Percentiles rank a stretch among this genome's conserved stretches.
These are phyloP conservation scores for Notolabrus celidotus DNA, from an alignment of 2,797 vertebrate species.

Conservation along the genomic window DNA sequence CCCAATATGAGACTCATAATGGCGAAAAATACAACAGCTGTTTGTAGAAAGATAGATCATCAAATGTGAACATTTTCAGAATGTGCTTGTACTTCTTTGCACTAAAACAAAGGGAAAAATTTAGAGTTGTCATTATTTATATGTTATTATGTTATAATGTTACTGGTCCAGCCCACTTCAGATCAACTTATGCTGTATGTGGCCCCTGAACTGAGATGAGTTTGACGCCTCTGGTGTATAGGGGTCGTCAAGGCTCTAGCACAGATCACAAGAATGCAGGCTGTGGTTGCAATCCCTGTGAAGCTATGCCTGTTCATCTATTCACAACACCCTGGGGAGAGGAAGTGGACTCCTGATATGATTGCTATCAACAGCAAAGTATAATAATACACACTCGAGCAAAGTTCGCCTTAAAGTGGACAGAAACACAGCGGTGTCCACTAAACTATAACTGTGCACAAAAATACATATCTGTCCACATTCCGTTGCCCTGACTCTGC, in stretches of 20 bases:
- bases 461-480: constrained; percentile 25
- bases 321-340: constrained; percentile 5
- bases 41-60: too few species aligned
- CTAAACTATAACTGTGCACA: neutral
- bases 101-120: too few species aligned
- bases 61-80: too few species aligned
- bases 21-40: too few species aligned
- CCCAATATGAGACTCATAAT: too few species aligned
- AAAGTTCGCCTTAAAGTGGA: constrained; percentile 46
- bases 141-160: too few species aligned
- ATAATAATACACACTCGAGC: constrained; percentile 2
- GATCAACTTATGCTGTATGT: too few species aligned
- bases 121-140: too few species aligned
- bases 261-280: constrained; percentile 56
- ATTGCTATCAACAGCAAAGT: constrained; percentile 12
- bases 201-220: too few species aligned
- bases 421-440: neutral
- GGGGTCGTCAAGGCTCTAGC: constrained; percentile 55
- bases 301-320: constrained; percentile 31
- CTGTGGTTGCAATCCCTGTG: constrained; percentile 33
- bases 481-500: constrained; percentile 43
- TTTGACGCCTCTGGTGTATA: too few species aligned
- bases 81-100: too few species aligned
- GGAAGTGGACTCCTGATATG: constrained; percentile 13
- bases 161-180: too few species aligned